Conservation (phyloP, 2,888 invertebrate species). For the Euproctis similis region DNA sequence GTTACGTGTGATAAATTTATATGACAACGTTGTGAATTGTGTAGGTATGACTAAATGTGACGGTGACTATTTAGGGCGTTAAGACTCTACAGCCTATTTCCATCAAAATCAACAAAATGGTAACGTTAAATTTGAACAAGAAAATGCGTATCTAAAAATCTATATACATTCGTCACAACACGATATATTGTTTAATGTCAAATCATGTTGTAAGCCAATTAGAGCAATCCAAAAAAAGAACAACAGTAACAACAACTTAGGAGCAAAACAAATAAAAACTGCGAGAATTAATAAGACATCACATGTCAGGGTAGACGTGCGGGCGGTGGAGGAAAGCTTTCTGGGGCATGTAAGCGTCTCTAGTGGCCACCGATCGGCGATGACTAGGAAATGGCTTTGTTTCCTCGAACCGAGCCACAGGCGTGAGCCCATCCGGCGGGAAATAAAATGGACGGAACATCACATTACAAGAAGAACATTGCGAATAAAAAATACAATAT, state of each 20-base stretch:
- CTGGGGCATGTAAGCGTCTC: constrained; percentile 8
- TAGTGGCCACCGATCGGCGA: constrained; percentile 32
- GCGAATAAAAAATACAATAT: constrained; percentile 46
- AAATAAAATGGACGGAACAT: constrained; percentile 66
- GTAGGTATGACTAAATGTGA: too few species aligned
- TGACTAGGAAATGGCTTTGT: constrained; percentile 66
- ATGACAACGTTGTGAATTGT: too few species aligned
- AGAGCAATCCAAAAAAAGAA: constrained; percentile 7
- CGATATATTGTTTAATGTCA: too few species aligned
- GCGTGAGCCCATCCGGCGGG: constrained; percentile 48
- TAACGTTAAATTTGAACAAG: too few species aligned
- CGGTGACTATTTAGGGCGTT: too few species aligned
- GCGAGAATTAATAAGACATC: constrained; percentile 24
- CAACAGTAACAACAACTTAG: constrained; percentile 10
- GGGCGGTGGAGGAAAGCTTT: constrained; percentile 6
- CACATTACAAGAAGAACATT: constrained; percentile 37
- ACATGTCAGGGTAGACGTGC: constrained; percentile 15
- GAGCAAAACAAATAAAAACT: constrained; percentile 18
- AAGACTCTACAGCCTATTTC: too few species aligned
- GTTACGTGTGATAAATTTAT: too few species aligned
- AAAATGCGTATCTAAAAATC: too few species aligned
- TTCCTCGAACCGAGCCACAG: constrained; percentile 47
- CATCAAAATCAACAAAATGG: too few species aligned
- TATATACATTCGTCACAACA: background rate
- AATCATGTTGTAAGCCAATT: too few species aligned